Percentiles rank a stretch among this genome's conserved stretches.
phyloP scores from a whole-genome alignment of 2,797 vertebrate genomes.

The Pangasius macronema region DNA sequence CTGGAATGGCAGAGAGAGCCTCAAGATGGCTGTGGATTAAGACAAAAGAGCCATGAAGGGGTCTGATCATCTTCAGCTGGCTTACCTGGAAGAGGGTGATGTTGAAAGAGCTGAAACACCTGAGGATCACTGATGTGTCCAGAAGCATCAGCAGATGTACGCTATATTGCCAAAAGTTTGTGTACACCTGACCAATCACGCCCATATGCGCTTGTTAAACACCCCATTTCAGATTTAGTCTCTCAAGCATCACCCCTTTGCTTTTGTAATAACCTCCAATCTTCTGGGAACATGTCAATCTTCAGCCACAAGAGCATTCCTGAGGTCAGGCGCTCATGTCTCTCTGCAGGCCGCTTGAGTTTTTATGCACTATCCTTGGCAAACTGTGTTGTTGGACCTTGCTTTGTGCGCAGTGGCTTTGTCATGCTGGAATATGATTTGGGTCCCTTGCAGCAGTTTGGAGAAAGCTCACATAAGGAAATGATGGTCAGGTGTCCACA shows the following conservation, averaged over 20 bases:
- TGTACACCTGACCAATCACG: not conserved
- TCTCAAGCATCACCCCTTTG: not conserved
- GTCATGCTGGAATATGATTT: not conserved
- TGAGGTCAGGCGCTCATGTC: not conserved
- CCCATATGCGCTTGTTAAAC: not conserved
- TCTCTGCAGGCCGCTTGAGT: not conserved
- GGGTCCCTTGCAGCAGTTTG: not conserved
- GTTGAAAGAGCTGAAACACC: constrained; percentile 7
- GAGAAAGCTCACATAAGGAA: not conserved
- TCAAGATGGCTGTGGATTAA: not conserved
- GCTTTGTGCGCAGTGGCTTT: not conserved
- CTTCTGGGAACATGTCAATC: not conserved
- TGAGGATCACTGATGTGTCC: not conserved
- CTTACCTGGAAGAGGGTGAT: not conserved
- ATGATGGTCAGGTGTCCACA: not conserved
- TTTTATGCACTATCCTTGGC: not conserved
- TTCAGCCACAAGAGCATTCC: not conserved
- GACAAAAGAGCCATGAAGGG: not conserved
- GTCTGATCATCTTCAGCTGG: not conserved
- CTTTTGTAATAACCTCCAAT: not conserved
- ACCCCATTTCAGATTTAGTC: not conserved
- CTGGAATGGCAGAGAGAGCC: not conserved
- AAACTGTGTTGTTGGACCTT: not conserved
- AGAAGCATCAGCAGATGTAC: not conserved
- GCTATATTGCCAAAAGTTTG: not conserved